Conservation (phyloP, 1,140 invertebrate species). For the Bombus waltoni region DNA sequence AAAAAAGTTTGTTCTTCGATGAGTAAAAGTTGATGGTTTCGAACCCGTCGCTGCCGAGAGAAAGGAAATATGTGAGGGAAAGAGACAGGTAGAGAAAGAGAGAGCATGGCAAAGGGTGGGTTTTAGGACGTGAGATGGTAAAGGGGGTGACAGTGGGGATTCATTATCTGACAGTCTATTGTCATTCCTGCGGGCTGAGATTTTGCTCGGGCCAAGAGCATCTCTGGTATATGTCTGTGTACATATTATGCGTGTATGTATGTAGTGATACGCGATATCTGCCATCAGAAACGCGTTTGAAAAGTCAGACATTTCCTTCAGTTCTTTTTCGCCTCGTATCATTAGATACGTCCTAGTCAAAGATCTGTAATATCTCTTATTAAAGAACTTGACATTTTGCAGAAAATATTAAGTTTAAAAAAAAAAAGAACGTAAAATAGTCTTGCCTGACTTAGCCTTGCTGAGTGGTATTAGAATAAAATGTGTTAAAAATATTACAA, state of each 20-base stretch:
- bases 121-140: conserved; percentile 71
- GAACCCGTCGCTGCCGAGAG: conserved; percentile 57
- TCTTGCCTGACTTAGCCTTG: neutral
- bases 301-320: conserved; percentile 55
- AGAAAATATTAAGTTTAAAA: neutral
- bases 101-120: conserved; percentile 66
- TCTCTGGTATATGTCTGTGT: conserved; percentile 52
- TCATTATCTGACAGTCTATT: conserved; percentile 80
- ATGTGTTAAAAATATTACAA: neutral
- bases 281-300: conserved; percentile 58
- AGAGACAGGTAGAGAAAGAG: conserved; percentile 34
- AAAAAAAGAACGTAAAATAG: neutral
- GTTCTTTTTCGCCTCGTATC: conserved; percentile 9
- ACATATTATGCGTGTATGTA: conserved; percentile 20
- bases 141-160: conserved; percentile 74
- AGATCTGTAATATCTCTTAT: neutral
- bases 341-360: neutral
- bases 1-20: conserved; percentile 48
- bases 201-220: conserved; percentile 70
- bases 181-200: conserved; percentile 77
- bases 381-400: neutral
- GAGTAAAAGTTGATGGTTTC: conserved; percentile 63
- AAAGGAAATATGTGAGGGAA: neutral
- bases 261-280: conserved; percentile 58
- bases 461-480: neutral